These are phyloP conservation scores for Lacerta bilineata DNA, from an alignment of 2,797 vertebrate genomes.

Conservation along the genomic window DNA sequence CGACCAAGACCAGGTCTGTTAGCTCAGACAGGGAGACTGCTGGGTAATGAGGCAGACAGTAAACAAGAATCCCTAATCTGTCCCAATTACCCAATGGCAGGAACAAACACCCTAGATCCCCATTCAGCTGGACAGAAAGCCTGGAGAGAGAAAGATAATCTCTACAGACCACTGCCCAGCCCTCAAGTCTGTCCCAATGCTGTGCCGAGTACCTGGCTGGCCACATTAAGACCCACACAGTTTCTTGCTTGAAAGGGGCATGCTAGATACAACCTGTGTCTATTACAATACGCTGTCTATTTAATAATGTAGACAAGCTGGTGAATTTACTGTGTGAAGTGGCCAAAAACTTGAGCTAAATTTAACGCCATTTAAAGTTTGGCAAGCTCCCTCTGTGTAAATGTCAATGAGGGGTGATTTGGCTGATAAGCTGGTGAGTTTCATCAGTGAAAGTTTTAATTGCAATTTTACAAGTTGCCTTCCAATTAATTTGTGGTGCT, in stretches of 20 bases:
- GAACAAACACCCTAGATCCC: no score
- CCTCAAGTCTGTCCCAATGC: no score
- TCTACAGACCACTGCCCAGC: no score
- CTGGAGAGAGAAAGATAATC: no score
- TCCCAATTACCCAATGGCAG: no score
- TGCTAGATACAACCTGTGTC: constrained; percentile 16
- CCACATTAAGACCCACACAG: neutral
- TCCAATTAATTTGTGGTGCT: neutral
- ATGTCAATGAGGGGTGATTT: neutral
- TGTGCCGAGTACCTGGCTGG: no score
- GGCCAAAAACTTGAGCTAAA: neutral
- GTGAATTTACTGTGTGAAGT: constrained; percentile 1
- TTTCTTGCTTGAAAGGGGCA: constrained; percentile 35
- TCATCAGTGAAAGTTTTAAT: constrained; percentile 5
- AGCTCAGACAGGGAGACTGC: no score
- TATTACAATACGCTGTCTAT: constrained; percentile 17
- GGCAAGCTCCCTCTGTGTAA: neutral
- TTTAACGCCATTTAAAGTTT: constrained; percentile 13
- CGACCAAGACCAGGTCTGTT: no score
- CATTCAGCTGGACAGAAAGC: no score
- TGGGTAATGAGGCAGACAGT: no score
- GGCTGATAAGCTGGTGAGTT: neutral
- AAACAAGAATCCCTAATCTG: no score
- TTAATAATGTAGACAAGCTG: constrained; percentile 9
- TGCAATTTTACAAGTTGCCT: neutral